Conservation (phyloP, 1,140 invertebrate species). For the Bombus confusus region DNA sequence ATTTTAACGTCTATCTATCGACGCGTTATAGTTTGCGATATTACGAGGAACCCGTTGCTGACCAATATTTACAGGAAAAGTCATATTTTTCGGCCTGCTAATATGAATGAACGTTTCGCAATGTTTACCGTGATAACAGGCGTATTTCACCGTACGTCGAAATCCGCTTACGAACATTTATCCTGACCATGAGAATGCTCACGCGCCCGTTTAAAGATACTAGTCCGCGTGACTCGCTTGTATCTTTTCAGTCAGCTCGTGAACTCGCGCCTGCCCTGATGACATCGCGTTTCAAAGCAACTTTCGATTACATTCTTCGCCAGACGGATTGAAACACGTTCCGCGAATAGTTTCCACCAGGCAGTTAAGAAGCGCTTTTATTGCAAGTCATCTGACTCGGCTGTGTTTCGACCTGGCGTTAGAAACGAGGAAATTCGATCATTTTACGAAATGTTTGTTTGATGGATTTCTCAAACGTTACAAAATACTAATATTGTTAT, state of each 20-base stretch:
- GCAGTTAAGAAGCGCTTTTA: not conserved
- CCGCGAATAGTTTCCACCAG: not conserved
- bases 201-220: not conserved
- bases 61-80: constrained; percentile 42
- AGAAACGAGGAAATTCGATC: too few species aligned
- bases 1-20: constrained; percentile 4
- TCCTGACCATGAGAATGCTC: constrained; percentile 7
- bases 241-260: not conserved
- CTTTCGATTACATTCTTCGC: not conserved
- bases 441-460: too few species aligned
- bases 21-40: constrained; percentile 3
- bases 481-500: too few species aligned
- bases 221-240: not conserved
- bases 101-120: constrained; percentile 33
- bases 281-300: not conserved
- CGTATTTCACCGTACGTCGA: constrained; percentile 28
- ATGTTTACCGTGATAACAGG: constrained; percentile 31
- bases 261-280: too few species aligned
- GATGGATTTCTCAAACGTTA: too few species aligned
- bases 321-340: not conserved
- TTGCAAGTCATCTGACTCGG: not conserved
- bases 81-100: constrained; percentile 32
- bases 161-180: constrained; percentile 50
- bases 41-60: constrained; percentile 4
- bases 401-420: too few species aligned